phyloP scores from a whole-genome alignment of 2,113 vertebrate species.

The Pseudorhombus dupliciocellatus region DNA sequence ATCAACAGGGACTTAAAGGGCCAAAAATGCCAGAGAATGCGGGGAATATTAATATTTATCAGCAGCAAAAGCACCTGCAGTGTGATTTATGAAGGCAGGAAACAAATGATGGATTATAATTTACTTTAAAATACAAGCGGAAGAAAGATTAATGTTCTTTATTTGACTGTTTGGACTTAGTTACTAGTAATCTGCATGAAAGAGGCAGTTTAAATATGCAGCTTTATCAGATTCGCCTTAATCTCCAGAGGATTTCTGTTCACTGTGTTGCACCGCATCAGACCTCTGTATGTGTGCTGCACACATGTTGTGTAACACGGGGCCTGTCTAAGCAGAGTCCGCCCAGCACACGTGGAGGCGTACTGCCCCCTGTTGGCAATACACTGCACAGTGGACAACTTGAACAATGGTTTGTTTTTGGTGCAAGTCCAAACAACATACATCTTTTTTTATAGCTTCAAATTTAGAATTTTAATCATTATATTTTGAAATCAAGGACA shows the following conservation, averaged over 20 bases:
- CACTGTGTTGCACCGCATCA: not conserved
- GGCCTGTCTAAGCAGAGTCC: not conserved
- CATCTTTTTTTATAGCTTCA: too few species aligned
- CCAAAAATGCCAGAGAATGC: not conserved
- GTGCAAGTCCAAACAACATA: too few species aligned
- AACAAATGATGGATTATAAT: not conserved
- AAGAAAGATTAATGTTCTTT: slow-evolving; percentile 1
- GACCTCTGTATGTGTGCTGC: slow-evolving; percentile 10
- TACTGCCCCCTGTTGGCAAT: slow-evolving; percentile 63
- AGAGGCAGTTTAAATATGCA: slow-evolving; percentile 11
- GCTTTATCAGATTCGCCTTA: slow-evolving; percentile 21
- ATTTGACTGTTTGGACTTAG: not conserved
- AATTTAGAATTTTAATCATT: too few species aligned
- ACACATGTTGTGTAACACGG: slow-evolving; percentile 47
- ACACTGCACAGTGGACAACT: not conserved
- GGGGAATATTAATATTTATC: not conserved
- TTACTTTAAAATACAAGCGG: not conserved
- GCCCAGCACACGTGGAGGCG: slow-evolving; percentile 12
- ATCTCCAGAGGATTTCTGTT: slow-evolving; percentile 36
- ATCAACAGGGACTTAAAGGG: not conserved
- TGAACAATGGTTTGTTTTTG: too few species aligned
- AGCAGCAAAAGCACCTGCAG: not conserved
- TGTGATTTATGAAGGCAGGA: not conserved
- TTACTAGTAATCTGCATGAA: not conserved
- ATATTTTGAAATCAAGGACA: too few species aligned